These are phyloP conservation scores for Galerucella nymphaeae DNA, from an alignment of 2,888 invertebrate genomes.

Conservation along the genomic window DNA sequence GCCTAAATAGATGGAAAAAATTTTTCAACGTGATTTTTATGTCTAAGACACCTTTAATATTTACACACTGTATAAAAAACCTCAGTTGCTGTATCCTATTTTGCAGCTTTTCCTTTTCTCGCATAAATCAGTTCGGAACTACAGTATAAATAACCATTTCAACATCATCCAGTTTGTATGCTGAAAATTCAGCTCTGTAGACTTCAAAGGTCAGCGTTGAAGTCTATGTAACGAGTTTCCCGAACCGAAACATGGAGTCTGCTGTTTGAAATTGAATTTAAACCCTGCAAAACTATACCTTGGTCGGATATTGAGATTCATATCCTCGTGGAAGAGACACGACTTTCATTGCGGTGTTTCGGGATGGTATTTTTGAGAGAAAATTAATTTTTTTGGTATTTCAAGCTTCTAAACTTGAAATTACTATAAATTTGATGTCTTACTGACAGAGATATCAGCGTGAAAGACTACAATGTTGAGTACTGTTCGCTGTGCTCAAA, in stretches of 20 bases:
- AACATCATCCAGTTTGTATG: neutral
- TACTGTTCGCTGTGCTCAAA: no score
- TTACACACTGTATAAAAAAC: no score
- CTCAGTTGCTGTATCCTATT: no score
- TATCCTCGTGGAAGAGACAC: slow-evolving; percentile 14
- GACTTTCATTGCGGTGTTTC: neutral
- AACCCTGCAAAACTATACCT: slow-evolving; percentile 16
- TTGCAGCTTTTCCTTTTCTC: neutral
- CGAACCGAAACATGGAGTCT: neutral
- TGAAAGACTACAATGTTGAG: no score
- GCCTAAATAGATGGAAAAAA: no score
- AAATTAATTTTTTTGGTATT: no score
- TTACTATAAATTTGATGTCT: no score
- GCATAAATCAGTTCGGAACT: neutral
- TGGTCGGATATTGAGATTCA: slow-evolving; percentile 42
- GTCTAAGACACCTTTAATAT: no score
- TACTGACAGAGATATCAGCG: no score
- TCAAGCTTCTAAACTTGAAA: no score
- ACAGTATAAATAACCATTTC: neutral
- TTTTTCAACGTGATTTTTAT: no score
- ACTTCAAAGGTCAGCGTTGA: neutral
- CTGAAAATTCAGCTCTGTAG: neutral
- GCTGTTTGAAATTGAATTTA: slow-evolving; percentile 38
- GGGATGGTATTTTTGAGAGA: neutral
- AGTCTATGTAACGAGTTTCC: neutral